Base-by-base conservation (phyloP, 1,140 invertebrate genomes). In the Scaptodrosophila lebanonensis region DNA sequence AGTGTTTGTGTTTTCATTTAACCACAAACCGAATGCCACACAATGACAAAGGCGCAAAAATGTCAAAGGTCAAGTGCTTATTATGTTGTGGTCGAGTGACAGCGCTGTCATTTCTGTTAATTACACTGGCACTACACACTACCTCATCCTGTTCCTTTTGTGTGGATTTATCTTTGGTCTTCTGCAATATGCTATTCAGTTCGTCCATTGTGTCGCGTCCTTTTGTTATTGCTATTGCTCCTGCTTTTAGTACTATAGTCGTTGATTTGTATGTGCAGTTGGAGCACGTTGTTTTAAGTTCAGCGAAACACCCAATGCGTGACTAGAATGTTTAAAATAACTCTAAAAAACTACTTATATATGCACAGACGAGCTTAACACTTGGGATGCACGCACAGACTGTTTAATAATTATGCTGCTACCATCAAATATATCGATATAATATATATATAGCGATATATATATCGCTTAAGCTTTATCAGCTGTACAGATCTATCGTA, bases 121-220 rank as follows among this genome's bases (percentile, higher is more conserved):
- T 13, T 2, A 25, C 39, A 11, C n/a, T n/a, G 5, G 9, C 27
- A 33, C 8, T 9, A 4, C 9, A 6, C 9, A 12, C 43, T 53
- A 87, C 86, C 77, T 87, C 84, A 65, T 87, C 86, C 64, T 87
- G 86, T 49, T 87, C 84, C 52, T 85, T 71, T 57, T 84, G 86
- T 40, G 77, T 76, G 8, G 85, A 86, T 68, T 85, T 72, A 71
- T 87, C 85, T 66, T 84, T 83, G 62, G 82, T 86, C 66, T 84
- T 86, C 33, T 83, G 77, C 33, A 87, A 39, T 57, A 87, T 85
- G 6, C 51, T 65, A 52, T 83, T 86, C 33, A 87, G 62, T 56
- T 87, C 86, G 17, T 86, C 84, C 84, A 86, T 86, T 48, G 50
- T 77, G 22, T 40, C 22, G 42, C 61, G 56, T 18, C 38, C 13